Base-by-base conservation (phyloP, 2,797 vertebrate genomes). In the Spondyliosoma cantharus region DNA sequence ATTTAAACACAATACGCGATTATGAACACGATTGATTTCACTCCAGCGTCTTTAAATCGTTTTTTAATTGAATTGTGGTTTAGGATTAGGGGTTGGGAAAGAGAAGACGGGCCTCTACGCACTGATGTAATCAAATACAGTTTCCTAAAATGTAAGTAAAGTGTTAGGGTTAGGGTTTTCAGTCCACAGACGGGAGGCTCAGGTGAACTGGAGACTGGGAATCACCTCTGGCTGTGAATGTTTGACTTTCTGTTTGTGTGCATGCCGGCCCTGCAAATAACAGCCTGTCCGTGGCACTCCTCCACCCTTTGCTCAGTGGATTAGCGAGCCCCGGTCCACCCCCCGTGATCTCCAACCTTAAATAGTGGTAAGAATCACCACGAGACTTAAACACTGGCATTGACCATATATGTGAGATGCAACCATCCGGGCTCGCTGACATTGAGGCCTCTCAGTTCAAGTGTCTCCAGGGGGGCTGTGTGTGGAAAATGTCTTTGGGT, bases 401-500 rank as follows among this genome's bases (percentile, higher is more conserved):
- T 32, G 32, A 42, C 76, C 63, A 22, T 54, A 16, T 61, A 3
- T 54, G 2, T 62, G 17, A 42, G 45, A 66, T 45, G 57, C 25
- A 2, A 42, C 45, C 22, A 17, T 49, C 7, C 19, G 8, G 17
- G 22, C 5, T 67, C 71, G 37, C 63, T 84, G 76, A 91, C 81
- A 46, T 3, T 32, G 49, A 78, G 85, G 72, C 71, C 84, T 73
- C 60, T 54, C 0, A 63, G 85, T 56, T 72, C 29, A 74, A 25
- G n/a, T 22, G 64, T 85, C 86, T 82, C 78, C 61, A n/a, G 15
- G 78, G 81, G 76, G 48, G 11, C 0, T 75, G 50, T 58, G 29
- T 60, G 53, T 65, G 76, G 78, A 78, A 48, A 50, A 62, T 78
- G 75, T 80, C 73, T 76, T 78, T 76, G 76, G 78, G 87, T 75